phyloP scores from a whole-genome alignment of 2,888 invertebrate species.

The Idaea dimidiata region DNA sequence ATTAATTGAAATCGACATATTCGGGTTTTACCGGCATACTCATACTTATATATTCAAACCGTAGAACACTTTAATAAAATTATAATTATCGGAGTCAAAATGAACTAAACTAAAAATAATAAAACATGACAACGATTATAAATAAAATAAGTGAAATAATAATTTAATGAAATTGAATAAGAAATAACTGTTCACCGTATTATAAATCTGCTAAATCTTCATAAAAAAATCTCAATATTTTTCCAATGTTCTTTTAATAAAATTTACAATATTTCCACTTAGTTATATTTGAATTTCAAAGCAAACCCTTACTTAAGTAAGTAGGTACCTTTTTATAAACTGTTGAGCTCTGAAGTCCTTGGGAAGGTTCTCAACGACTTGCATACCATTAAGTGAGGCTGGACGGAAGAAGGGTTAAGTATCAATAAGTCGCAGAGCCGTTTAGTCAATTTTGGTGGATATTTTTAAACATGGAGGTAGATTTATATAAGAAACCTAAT shows the following conservation, averaged over 20 bases:
- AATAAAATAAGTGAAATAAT: no score
- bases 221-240: not conserved
- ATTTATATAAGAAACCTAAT: not conserved
- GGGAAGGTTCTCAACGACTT: not conserved
- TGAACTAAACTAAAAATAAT: no score
- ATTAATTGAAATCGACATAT: constrained; percentile 1
- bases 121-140: no score
- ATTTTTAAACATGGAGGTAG: not conserved
- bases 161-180: no score
- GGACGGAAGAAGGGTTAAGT: not conserved
- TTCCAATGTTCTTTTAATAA: not conserved
- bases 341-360: not conserved
- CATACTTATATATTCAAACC: no score
- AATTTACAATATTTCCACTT: not conserved
- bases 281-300: not conserved
- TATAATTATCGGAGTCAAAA: no score
- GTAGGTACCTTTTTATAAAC: not conserved
- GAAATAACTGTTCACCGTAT: no score
- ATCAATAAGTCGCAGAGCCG: not conserved
- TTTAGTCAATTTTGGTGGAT: not conserved
- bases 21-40: no score
- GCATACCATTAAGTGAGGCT: not conserved
- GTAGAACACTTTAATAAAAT: no score
- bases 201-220: not conserved
- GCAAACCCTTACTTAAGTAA: not conserved